phyloP scores from a whole-genome alignment of 2,888 invertebrate genomes.

The Limnephilus marmoratus region DNA sequence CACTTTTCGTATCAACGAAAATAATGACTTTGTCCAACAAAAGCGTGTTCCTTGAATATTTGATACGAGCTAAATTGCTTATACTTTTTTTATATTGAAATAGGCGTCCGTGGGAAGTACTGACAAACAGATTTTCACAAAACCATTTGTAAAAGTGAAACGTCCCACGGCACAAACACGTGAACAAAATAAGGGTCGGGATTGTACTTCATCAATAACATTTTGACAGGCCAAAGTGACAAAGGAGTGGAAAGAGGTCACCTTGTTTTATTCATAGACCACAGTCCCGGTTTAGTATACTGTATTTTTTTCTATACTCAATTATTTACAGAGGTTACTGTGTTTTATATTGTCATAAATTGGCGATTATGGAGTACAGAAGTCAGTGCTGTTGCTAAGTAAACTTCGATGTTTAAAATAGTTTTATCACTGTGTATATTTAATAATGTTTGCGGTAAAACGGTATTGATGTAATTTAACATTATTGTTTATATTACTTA shows the following conservation, averaged over 20 bases:
- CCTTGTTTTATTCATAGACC: neutral
- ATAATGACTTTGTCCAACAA: neutral
- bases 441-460: too few relatives aligned
- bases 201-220: neutral
- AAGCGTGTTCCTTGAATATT: neutral
- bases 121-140: neutral
- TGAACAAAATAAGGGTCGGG: neutral
- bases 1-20: neutral
- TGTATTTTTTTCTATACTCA: neutral
- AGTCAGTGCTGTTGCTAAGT: too few relatives aligned
- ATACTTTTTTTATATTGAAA: neutral
- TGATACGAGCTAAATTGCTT: neutral
- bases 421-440: too few relatives aligned
- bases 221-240: neutral
- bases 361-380: neutral
- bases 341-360: neutral
- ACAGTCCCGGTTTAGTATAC: neutral
- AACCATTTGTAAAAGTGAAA: neutral
- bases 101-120: neutral
- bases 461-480: too few relatives aligned
- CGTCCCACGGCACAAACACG: neutral
- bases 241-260: neutral
- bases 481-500: too few relatives aligned
- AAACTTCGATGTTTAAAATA: too few relatives aligned
- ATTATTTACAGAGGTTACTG: neutral